phyloP scores from a whole-genome alignment of 2,113 vertebrate genomes.

The Charadrius vociferus region DNA sequence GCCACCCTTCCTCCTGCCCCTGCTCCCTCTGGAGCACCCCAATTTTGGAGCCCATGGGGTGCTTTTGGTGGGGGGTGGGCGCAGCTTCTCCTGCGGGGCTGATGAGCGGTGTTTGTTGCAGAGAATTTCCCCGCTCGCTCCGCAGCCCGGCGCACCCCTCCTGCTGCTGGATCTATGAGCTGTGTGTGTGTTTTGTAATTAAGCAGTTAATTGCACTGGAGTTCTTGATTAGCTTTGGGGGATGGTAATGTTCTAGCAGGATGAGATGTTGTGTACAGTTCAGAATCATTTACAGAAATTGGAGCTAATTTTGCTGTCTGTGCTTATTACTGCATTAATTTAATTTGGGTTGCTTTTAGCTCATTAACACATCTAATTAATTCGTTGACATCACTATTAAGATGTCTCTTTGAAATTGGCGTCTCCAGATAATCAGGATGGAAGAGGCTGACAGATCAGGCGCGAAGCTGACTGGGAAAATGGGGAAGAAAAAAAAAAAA shows the following conservation, averaged over 20 bases:
- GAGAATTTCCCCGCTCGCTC: not conserved
- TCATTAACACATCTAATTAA: constrained; percentile 99
- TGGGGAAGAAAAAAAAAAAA: constrained; percentile 57
- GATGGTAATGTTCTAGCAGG: constrained; percentile 95
- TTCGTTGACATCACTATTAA: constrained; percentile 99
- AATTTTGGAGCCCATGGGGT: not conserved
- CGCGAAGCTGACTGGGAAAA: constrained; percentile 85
- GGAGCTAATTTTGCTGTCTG: constrained; percentile 99
- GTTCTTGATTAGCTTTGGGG: constrained; percentile 99
- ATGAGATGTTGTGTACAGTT: constrained; percentile 99
- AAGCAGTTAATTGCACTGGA: constrained; percentile 99
- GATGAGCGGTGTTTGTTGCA: not conserved
- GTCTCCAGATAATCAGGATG: constrained; percentile 99
- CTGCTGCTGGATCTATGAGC: constrained; percentile 70
- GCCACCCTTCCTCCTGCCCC: not conserved
- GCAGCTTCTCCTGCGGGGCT: not conserved
- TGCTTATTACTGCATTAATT: constrained; percentile 99
- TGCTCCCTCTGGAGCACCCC: rapidly evolving
- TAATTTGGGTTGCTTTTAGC: constrained; percentile 99
- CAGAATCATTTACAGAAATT: constrained; percentile 99
- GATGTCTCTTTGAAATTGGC: constrained; percentile 99
- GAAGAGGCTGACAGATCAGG: constrained; percentile 94
- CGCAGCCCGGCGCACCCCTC: not conserved
- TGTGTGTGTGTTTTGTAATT: constrained; percentile 90
- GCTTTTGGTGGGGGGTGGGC: not conserved